phyloP scores from a whole-genome alignment of 2,797 vertebrate genomes.

The Spinus pinus region DNA sequence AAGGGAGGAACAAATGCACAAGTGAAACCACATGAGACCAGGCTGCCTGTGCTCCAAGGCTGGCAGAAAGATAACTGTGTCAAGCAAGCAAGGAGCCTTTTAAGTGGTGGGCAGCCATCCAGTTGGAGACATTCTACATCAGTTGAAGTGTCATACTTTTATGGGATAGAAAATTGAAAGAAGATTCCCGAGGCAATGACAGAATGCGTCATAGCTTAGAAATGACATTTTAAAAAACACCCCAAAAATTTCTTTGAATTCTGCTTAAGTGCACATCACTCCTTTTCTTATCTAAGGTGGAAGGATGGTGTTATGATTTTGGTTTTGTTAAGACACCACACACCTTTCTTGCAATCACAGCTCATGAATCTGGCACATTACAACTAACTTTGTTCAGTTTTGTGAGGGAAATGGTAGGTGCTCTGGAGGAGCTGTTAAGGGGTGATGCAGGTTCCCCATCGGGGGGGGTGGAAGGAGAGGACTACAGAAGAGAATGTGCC shows the following conservation, averaged over 20 bases:
- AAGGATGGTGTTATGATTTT: background rate
- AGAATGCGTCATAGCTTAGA: background rate
- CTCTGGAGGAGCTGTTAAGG: background rate
- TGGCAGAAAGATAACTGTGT: background rate
- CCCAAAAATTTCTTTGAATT: background rate
- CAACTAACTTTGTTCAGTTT: background rate
- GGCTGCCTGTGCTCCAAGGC: background rate
- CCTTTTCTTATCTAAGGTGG: background rate
- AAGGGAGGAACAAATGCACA: background rate
- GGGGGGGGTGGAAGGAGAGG: background rate
- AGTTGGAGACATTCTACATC: background rate
- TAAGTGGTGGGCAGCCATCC: background rate
- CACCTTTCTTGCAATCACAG: background rate
- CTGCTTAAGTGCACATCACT: background rate
- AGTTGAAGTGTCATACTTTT: background rate
- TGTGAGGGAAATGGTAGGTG: background rate
- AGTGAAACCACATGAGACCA: conserved; percentile 46
- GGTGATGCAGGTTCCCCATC: accelerated
- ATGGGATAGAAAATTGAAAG: background rate
- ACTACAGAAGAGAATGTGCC: background rate
- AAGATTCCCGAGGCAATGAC: background rate
- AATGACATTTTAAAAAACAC: background rate
- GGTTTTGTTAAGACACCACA: background rate
- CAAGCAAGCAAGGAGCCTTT: background rate
- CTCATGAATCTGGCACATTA: background rate